A percentile compares a stretch with the other conserved stretches of the same genome.
These are phyloP conservation scores for Cyanocitta stelleri DNA, from an alignment of 2,113 vertebrate species.

Conservation along the genomic window DNA sequence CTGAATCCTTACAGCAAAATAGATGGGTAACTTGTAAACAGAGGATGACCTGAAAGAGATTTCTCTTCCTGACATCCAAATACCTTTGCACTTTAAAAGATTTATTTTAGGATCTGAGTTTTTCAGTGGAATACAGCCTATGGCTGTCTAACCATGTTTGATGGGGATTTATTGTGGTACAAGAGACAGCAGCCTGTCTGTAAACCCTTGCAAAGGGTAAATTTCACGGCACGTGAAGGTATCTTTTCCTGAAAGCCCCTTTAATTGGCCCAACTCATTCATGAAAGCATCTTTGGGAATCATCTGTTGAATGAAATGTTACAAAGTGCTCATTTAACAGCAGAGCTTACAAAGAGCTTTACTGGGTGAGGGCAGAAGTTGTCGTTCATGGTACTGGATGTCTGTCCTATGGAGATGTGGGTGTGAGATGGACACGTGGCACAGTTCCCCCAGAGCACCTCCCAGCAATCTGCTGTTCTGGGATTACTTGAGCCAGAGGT, in stretches of 20 bases:
- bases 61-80: not conserved
- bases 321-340: not conserved
- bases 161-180: not conserved
- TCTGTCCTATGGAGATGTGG: not conserved
- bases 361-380: not conserved
- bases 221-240: not conserved
- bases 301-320: not conserved
- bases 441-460: not conserved
- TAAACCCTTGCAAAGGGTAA: not conserved
- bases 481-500: not conserved
- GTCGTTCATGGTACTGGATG: rapidly evolving
- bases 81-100: not conserved
- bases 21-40: not conserved
- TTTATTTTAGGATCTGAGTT: not conserved
- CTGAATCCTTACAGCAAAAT: not conserved
- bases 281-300: not conserved
- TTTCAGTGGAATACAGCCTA: not conserved
- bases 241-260: not conserved
- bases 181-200: not conserved
- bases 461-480: not conserved
- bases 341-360: not conserved
- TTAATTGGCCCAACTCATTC: not conserved
- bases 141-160: not conserved
- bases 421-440: rapidly evolving
- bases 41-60: not conserved